These are phyloP conservation scores for Semotilus atromaculatus DNA, from an alignment of 2,797 vertebrate genomes.

Conservation along the genomic window DNA sequence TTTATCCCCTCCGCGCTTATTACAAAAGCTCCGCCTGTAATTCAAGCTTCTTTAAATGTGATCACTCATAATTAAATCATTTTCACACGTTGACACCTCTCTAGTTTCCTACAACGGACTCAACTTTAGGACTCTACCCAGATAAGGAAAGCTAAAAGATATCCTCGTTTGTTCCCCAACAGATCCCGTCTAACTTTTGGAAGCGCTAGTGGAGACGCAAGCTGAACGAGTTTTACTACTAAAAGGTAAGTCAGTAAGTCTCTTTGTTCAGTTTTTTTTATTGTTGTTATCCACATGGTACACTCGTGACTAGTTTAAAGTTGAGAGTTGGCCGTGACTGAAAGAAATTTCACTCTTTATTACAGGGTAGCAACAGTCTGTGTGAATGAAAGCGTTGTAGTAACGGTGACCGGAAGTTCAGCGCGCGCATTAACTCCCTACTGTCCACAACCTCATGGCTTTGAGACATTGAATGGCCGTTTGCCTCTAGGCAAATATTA, in stretches of 20 bases:
- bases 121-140: not conserved
- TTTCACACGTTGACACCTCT: constrained; percentile 21
- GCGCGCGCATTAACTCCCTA: constrained; percentile 50
- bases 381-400: constrained; percentile 54
- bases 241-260: constrained; percentile 49
- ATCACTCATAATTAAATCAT: constrained; percentile 51
- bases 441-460: not conserved
- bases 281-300: not conserved
- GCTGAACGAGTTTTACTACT: constrained; percentile 48
- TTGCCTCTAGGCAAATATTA: not conserved
- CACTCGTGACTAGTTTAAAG: not conserved
- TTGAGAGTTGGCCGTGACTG: not conserved
- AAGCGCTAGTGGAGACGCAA: constrained; percentile 8
- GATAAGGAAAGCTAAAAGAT: constrained; percentile 33
- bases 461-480: not conserved
- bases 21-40: constrained; percentile 14
- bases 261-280: not conserved
- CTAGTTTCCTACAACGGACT: constrained; percentile 18
- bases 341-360: not conserved
- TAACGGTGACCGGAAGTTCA: constrained; percentile 55
- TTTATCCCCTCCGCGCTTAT: not conserved
- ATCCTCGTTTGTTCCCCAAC: constrained; percentile 44
- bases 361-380: not conserved
- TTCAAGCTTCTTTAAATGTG: constrained; percentile 28
- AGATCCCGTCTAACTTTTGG: constrained; percentile 43